Base-by-base conservation (phyloP, 2,888 invertebrate genomes). In the Tetragnatha montana region DNA sequence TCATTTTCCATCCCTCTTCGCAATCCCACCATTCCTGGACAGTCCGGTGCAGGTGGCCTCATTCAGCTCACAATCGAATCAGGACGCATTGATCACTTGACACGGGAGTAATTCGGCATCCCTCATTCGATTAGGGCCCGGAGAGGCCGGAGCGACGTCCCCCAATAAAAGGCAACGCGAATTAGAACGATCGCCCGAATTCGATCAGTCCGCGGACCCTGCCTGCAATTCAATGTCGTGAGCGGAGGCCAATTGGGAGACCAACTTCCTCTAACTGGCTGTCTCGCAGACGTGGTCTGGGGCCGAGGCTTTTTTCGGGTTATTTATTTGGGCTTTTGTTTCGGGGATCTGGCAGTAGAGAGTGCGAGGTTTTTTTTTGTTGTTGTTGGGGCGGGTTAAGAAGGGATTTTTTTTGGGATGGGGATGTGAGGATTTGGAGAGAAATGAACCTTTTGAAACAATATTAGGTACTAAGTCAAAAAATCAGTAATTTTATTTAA, bases 51-150 rank as follows among this genome's bases (percentile, higher is more conserved):
- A 50, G 73, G 73, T 60, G 78, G 76, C 81, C 90, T 90, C 86
- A 90, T 90, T 90, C 82, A 50, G 68, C n/a, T 86, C 78, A 87
- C 90, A 90, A 90, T 90, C 75, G 90, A 83, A 90, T 90, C 87
- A 90, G 80, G 79, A 81, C 80, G 60, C 87, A 87, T 87, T 90
- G 90, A 87, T 87, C 87, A 87, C 84, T 87, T 90, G 90, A 90
- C 90, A 90, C 87, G 87, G 90, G 81, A 86, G 90, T 87, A 83
- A 90, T 87, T 87, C 83, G 79, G 74, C 83, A 87, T 84, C 90
- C 87, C 80, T 90, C 86, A 90, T 90, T 90, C 87, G 86, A 90
- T 90, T 90, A 90, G 73, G 76, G 69, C 81, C 50, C 68, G 80
- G 75, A 71, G 71, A 68, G 50, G 88, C 22, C 19, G 60, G 76